Percentiles rank a stretch among this genome's conserved stretches.
These are phyloP conservation scores for Axea sp. DNA, from an alignment of 2,888 invertebrate genomes.

Conservation along the genomic window DNA sequence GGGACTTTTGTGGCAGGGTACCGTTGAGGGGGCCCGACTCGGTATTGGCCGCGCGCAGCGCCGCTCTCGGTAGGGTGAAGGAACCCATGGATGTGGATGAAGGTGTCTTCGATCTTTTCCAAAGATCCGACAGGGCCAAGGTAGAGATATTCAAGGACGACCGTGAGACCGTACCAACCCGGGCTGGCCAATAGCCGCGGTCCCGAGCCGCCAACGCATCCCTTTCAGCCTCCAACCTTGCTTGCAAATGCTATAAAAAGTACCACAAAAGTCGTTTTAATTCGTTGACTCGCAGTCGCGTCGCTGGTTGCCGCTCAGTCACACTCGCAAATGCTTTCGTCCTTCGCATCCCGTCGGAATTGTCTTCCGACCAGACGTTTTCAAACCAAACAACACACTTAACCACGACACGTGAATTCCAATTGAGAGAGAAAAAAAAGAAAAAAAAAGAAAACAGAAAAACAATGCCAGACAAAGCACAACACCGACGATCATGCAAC, in stretches of 20 bases:
- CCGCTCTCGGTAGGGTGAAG: constrained; percentile 76
- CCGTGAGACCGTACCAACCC: constrained; percentile 74
- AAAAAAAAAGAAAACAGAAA: too few species aligned
- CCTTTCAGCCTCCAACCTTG: constrained; percentile 79
- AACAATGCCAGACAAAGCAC: too few species aligned
- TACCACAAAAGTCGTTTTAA: constrained; percentile 53
- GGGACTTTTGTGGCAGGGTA: constrained; percentile 65
- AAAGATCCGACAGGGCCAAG: constrained; percentile 67
- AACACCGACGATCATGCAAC: too few species aligned
- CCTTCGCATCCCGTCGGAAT: too few species aligned
- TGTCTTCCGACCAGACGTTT: too few species aligned
- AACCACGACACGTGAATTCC: too few species aligned
- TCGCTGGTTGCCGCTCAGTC: too few species aligned
- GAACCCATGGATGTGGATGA: constrained; percentile 71
- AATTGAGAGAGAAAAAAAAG: too few species aligned
- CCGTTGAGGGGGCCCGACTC: constrained; percentile 71
- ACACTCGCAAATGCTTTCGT: too few species aligned
- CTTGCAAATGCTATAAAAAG: constrained; percentile 81
- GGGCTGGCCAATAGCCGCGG: constrained; percentile 76
- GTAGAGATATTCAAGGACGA: constrained; percentile 72
- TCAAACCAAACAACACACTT: too few species aligned
- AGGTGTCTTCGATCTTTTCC: constrained; percentile 75
- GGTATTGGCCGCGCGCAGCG: constrained; percentile 71
- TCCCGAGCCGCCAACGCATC: constrained; percentile 78
- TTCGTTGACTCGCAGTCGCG: too few species aligned